Base-by-base conservation (phyloP, 2,113 vertebrate species). In the Spermophilus dauricus region DNA sequence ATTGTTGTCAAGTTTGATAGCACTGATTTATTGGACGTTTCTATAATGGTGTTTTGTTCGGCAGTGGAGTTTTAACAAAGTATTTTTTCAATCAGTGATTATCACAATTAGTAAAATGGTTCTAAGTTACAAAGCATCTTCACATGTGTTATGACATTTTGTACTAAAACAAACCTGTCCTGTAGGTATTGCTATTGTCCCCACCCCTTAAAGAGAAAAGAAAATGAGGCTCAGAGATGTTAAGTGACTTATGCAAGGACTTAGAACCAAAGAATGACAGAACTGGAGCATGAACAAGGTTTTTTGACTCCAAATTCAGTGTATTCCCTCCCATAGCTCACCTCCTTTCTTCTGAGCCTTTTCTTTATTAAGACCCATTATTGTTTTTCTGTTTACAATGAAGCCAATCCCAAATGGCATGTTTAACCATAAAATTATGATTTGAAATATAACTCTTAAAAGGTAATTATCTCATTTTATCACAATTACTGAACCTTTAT, bases 401-500 rank as follows among this genome's bases (percentile, higher is more conserved):
- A 48, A 72, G 20, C 30, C 28, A 85, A 85, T 28, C 28, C 32
- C 56, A 69, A 87, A 51, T 51, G 42, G 56, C 51, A 86, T 51
- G 14, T 7, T 96, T 90, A 73, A 32, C 63, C 26, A 34, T 65
- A 80, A 73, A 82, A 56, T 78, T 65, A 63, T 9, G 6, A 84
- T 34, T 95, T 97, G 53, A 22, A 77, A 95, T 61, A 67, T 32
- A 86, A 78, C 32, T 82, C 53, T 24, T 75, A 65, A 88, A 37
- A 80, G 91, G 72, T 13, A 63, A 81, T 75, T 20, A 39, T 73
- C 9, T 91, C 5, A 28, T 30, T 78, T 77, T 42, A 26, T 86
- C 16, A 17, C 73, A 97, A 91, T 90, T 73, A 65, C 32, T 14
- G 39, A 89, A 67, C 37, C 70, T 83, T 22, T 87, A 13, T 37